These are phyloP conservation scores for Oxyteleia sp. DNA, from an alignment of 2,888 invertebrate species.

Conservation along the genomic window DNA sequence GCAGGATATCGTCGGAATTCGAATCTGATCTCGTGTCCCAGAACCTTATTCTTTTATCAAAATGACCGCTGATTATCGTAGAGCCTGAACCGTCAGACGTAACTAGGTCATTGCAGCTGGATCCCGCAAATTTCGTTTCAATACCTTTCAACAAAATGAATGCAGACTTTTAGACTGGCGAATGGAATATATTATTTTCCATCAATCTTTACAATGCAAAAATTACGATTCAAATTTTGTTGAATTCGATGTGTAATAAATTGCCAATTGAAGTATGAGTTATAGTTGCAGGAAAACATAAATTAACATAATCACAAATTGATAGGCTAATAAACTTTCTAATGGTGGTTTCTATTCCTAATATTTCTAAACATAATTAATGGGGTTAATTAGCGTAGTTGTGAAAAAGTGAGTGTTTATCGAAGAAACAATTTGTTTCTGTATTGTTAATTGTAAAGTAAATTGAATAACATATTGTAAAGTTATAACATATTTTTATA, in stretches of 20 bases:
- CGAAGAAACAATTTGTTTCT: conserved; percentile 27
- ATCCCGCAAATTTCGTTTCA: conserved; percentile 98
- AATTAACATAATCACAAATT: conserved; percentile 28
- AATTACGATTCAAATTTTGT: neutral
- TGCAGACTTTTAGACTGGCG: conserved; percentile 18
- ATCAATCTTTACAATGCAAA: neutral
- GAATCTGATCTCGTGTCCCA: conserved; percentile 98
- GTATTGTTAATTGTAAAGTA: conserved; percentile 25
- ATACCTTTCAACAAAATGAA: conserved; percentile 89
- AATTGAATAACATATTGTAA: conserved; percentile 15
- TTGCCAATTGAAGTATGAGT: conserved; percentile 12
- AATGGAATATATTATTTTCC: conserved; percentile 32
- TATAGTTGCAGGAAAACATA: conserved; percentile 17
- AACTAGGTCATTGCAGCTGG: conserved; percentile 98
- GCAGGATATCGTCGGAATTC: conserved; percentile 94
- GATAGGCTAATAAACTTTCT: conserved; percentile 38
- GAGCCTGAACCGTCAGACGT: conserved; percentile 95
- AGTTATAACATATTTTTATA: conserved; percentile 34
- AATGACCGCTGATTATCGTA: conserved; percentile 98
- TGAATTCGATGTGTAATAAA: conserved; percentile 9
- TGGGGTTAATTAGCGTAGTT: conserved; percentile 4
- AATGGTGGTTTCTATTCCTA: too few relatives aligned
- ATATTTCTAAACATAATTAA: conserved; percentile 39
- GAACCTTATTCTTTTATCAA: conserved; percentile 98
- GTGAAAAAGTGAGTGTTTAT: conserved; percentile 23